phyloP scores from a whole-genome alignment of 2,113 vertebrate species.

The Bungarus multicinctus region DNA sequence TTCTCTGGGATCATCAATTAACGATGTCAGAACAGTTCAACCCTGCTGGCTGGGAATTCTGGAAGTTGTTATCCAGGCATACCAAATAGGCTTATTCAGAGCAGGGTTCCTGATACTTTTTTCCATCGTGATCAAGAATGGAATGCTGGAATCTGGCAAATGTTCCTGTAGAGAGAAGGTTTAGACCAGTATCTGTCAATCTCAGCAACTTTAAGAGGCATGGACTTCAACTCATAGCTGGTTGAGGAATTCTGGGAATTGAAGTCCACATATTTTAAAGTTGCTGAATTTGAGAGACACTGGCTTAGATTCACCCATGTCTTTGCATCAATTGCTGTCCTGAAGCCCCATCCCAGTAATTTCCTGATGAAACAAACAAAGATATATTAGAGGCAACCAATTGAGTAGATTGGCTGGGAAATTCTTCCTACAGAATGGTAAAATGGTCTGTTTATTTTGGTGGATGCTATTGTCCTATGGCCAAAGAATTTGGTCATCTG shows the following conservation, averaged over 20 bases:
- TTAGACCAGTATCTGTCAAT: background rate
- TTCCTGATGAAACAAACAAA: conserved; percentile 41
- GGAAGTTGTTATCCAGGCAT: background rate
- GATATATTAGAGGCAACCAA: background rate
- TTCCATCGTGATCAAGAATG: background rate
- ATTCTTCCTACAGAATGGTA: conserved; percentile 9
- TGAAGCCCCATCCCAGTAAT: conserved; percentile 27
- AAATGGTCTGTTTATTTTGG: conserved; percentile 54
- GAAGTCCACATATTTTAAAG: background rate
- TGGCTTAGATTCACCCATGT: background rate
- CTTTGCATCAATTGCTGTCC: conserved; percentile 15
- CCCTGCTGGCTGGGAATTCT: background rate
- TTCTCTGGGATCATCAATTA: background rate
- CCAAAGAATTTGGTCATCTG: conserved; percentile 40
- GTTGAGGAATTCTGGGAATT: background rate
- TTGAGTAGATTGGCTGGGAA: conserved; percentile 39
- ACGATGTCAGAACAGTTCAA: background rate
- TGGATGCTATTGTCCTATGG: conserved; percentile 37
- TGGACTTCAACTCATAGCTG: background rate
- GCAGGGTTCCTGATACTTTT: background rate
- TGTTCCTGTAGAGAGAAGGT: background rate
- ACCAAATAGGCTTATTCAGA: background rate
- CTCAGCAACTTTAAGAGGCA: background rate
- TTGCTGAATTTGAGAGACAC: background rate
- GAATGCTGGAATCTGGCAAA: background rate